Conservation (phyloP, 2,797 vertebrate species). For the Phoebastria nigripes region DNA sequence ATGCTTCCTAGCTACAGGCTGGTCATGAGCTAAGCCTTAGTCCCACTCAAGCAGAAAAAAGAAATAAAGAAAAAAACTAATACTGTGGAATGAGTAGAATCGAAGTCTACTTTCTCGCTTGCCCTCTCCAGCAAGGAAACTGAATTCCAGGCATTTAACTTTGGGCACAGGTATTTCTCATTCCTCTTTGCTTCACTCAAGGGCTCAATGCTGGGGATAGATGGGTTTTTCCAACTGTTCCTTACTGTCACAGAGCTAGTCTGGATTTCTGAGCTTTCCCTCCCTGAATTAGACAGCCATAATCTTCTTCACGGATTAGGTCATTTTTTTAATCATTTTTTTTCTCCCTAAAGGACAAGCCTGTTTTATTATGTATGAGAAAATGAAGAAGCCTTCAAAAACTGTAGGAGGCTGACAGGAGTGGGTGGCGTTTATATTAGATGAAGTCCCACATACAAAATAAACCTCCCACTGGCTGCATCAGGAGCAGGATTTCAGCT, state of each 20-base stretch:
- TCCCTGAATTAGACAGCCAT: neutral
- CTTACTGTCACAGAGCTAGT: neutral
- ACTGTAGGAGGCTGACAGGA: neutral
- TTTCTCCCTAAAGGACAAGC: neutral
- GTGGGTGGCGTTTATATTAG: neutral
- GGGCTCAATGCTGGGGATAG: neutral
- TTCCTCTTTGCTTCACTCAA: neutral
- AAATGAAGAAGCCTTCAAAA: constrained; percentile 21
- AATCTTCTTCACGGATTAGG: neutral
- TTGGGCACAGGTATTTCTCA: neutral
- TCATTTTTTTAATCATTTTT: neutral
- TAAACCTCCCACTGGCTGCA: neutral
- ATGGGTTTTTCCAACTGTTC: neutral
- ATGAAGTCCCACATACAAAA: neutral
- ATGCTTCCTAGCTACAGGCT: neutral
- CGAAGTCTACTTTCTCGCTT: neutral
- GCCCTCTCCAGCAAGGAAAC: neutral
- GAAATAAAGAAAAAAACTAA: neutral
- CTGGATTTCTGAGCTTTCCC: neutral
- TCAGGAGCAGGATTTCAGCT: neutral
- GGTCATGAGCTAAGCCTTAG: neutral
- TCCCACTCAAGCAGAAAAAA: neutral
- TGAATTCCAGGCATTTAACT: neutral
- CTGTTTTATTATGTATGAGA: neutral
- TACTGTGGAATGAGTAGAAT: neutral